Percentiles rank a stretch among this genome's conserved stretches.
Conservation (phyloP, 2,797 vertebrate genomes). For the Neostethus bicornis region DNA sequence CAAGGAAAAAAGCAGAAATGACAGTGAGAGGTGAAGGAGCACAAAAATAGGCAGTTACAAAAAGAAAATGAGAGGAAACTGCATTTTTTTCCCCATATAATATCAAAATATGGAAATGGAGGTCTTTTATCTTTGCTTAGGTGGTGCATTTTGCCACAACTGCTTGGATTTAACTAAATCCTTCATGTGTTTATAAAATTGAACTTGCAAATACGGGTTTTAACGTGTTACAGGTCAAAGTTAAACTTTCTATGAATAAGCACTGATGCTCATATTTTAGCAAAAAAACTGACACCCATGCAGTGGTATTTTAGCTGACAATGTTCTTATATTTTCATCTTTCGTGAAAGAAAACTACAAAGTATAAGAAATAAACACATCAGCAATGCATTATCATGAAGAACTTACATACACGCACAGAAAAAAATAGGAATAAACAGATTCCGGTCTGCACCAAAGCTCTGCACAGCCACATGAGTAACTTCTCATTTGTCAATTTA, state of each 20-base stretch:
- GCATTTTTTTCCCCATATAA: conserved; percentile 44
- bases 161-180: conserved; percentile 41
- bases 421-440: conserved; percentile 24
- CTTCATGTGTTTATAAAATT: conserved; percentile 29
- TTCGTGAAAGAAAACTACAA: conserved; percentile 16
- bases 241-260: conserved; percentile 15
- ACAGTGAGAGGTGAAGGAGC: conserved; percentile 46
- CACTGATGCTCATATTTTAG: conserved; percentile 39
- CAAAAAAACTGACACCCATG: conserved; percentile 44
- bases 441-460: conserved; percentile 13
- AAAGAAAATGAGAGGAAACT: conserved; percentile 32
- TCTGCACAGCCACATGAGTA: conserved; percentile 2
- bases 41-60: conserved; percentile 43
- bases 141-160: conserved; percentile 48
- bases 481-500: conserved; percentile 4
- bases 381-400: conserved; percentile 44
- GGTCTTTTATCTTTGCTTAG: conserved; percentile 52
- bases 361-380: conserved; percentile 39
- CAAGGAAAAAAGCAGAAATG: conserved; percentile 58
- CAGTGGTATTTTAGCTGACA: conserved; percentile 33
- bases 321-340: conserved; percentile 31
- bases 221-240: conserved; percentile 24
- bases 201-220: conserved; percentile 42
- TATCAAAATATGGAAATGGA: conserved; percentile 60
- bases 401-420: conserved; percentile 15